phyloP scores from a whole-genome alignment of 2,888 invertebrate genomes.

The Oasisia sp. region DNA sequence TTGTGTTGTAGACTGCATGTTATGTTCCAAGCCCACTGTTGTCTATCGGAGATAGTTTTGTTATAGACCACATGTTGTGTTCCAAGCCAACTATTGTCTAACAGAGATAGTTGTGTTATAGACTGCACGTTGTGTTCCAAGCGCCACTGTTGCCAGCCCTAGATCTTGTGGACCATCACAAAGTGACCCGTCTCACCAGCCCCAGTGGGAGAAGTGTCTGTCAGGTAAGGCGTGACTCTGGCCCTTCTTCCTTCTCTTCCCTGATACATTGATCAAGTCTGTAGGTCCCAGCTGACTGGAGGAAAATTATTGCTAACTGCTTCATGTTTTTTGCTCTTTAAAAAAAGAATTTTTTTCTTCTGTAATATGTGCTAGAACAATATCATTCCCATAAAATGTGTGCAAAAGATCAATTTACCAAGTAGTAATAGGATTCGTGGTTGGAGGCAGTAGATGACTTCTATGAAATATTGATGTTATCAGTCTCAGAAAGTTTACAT shows the following conservation, averaged over 20 bases:
- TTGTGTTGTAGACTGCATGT: too few species aligned
- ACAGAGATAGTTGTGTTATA: conserved; percentile 30
- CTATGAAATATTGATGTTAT: too few species aligned
- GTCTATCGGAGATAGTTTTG: not conserved
- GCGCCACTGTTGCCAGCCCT: conserved; percentile 52
- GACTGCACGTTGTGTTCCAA: conserved; percentile 55
- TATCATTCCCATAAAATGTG: too few species aligned
- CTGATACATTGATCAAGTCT: not conserved
- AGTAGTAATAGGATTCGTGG: too few species aligned
- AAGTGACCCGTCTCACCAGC: conserved; percentile 48
- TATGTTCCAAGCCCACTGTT: conserved; percentile 40
- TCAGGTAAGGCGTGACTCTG: not conserved
- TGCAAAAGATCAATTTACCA: too few species aligned
- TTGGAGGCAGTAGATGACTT: too few species aligned
- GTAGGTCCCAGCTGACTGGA: too few species aligned
- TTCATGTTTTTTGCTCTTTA: too few species aligned
- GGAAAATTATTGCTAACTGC: too few species aligned
- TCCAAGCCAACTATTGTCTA: conserved; percentile 42
- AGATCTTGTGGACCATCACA: conserved; percentile 54
- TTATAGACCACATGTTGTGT: conserved; percentile 52
- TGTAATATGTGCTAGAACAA: too few species aligned
- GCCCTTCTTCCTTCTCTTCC: not conserved
- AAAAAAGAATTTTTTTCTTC: too few species aligned
- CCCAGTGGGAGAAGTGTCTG: conserved; percentile 21
- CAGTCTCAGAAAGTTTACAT: too few species aligned